These are phyloP conservation scores for Idris sp. DNA, from an alignment of 1,140 invertebrate species.

Conservation along the genomic window DNA sequence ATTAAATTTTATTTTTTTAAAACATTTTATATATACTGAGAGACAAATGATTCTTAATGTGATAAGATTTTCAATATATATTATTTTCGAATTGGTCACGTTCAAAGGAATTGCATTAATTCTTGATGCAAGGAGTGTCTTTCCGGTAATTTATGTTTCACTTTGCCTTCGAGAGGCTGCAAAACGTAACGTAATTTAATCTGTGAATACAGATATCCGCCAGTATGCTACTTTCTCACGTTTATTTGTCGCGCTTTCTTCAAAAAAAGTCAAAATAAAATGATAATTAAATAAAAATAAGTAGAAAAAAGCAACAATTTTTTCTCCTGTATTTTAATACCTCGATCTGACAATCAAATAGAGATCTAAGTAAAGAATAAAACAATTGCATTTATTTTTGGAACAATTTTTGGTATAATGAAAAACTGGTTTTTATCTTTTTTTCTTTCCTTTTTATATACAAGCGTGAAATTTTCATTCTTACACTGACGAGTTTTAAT, in stretches of 20 bases:
- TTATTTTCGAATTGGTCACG: background rate
- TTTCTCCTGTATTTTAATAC: too few relatives aligned
- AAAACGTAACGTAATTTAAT: slow-evolving; percentile 7
- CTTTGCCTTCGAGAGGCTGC: too few relatives aligned
- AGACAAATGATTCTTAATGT: too few relatives aligned
- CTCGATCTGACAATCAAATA: too few relatives aligned
- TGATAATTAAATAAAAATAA: too few relatives aligned
- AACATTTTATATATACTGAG: too few relatives aligned
- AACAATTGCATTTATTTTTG: background rate
- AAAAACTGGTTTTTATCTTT: background rate
- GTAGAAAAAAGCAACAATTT: too few relatives aligned
- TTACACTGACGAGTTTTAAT: background rate
- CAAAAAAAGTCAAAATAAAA: background rate
- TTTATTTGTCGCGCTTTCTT: slow-evolving; percentile 6
- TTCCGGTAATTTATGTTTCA: slow-evolving; percentile 1
- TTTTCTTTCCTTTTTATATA: background rate
- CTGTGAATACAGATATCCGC: slow-evolving; percentile 6
- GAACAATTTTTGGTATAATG: too few relatives aligned
- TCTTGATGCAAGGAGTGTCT: background rate
- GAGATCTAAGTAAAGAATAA: too few relatives aligned
- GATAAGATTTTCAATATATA: too few relatives aligned
- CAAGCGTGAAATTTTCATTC: slow-evolving; percentile 7
- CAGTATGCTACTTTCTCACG: slow-evolving; percentile 23
- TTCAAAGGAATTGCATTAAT: background rate
- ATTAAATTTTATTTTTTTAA: too few relatives aligned